Percentiles rank a stretch among this genome's conserved stretches.
phyloP scores from a whole-genome alignment of 2,113 vertebrate species.

The Cryptotis parvus region DNA sequence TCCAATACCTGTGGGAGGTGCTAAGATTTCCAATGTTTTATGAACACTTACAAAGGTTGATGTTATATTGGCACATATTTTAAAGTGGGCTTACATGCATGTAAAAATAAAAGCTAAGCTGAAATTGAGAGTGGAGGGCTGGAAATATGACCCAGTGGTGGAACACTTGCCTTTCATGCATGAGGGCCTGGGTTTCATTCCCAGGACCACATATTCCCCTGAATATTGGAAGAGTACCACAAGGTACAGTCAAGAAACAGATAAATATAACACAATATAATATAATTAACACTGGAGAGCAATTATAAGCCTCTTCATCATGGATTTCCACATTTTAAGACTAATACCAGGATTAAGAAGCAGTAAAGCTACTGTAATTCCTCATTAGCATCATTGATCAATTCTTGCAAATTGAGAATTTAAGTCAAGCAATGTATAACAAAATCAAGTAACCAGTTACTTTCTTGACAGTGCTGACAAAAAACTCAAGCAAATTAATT shows the following conservation, averaged over 20 bases:
- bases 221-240: too few relatives aligned
- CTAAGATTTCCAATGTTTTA: not conserved
- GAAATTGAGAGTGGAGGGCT: too few relatives aligned
- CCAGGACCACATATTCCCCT: too few relatives aligned
- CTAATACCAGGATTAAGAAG: not conserved
- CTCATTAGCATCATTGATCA: not conserved
- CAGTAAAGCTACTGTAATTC: not conserved
- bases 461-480: too few relatives aligned
- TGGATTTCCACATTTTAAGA: not conserved
- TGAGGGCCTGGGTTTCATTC: too few relatives aligned
- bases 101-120: not conserved
- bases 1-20: not conserved
- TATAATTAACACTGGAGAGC: not conserved
- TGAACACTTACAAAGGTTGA: not conserved
- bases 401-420: not conserved
- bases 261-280: too few relatives aligned
- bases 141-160: too few relatives aligned
- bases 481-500: not conserved
- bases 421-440: not conserved
- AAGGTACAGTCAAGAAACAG: too few relatives aligned
- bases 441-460: not conserved
- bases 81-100: not conserved
- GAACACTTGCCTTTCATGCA: too few relatives aligned
- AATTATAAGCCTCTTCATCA: not conserved
- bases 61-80: not conserved